Evolutionary conservation across 2,888 invertebrate genomes (phyloP), one percentile per base, ranked within the genome.

Genomic region (Caenorhabditis imperialis): DNA sequence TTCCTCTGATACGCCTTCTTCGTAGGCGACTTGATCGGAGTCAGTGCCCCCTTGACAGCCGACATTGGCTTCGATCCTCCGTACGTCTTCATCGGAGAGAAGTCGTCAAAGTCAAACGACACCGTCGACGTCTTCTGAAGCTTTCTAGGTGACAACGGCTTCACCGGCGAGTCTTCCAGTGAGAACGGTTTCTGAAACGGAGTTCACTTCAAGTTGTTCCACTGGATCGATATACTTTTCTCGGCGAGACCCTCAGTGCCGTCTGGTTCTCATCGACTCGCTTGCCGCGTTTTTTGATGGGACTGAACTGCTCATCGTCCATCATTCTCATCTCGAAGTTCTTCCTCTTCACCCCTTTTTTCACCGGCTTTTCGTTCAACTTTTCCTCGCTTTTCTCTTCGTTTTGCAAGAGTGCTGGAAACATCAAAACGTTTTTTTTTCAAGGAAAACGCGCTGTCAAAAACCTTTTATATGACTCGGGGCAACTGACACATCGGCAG

Each of bases 381-480:
- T n/a, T 23, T 20, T 30, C n/a, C 27, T 8, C 16, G 1, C 12
- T 4, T 30, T 51, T 27, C 35, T 37, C 37, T 42, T 48, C 58
- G 1, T 40, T 14, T 55, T 55, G 25, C 16, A 65, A 16, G 10
- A 48, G 4, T 14, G 45, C 73, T 65, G n/a, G 53, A 40, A 63
- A 38, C 2, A 23, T 6, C 30, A 16, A 14, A 8, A 53, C n/a
- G n/a, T n/a, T n/a, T n/a, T n/a, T n/a, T n/a, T n/a, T n/a, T n/a
- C n/a, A n/a, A n/a, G n/a, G n/a, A n/a, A n/a, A n/a, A n/a, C n/a
- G n/a, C n/a, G n/a, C n/a, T n/a, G n/a, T n/a, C 6, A 47, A 67
- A 30, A n/a, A 75, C 81, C 61, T 76, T 58, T 57, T 2, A 81
- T 51, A 55, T 74, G 62, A 8, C 22, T 45, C n/a, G 79, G 80